phyloP scores from a whole-genome alignment of 2,113 vertebrate genomes.

The Setophaga petechia region DNA sequence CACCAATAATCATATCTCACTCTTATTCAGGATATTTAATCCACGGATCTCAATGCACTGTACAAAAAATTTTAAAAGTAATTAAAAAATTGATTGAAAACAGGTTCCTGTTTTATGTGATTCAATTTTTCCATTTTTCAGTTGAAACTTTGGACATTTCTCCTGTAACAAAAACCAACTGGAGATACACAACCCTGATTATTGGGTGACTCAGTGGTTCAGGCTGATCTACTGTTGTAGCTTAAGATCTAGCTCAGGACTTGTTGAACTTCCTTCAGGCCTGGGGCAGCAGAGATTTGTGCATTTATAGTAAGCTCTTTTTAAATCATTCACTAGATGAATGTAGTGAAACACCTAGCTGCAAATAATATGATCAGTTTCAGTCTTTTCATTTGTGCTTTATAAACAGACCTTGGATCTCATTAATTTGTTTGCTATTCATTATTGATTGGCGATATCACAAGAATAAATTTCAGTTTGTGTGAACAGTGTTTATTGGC shows the following conservation, averaged over 20 bases:
- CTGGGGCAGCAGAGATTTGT: background rate
- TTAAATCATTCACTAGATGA: background rate
- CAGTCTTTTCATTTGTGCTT: background rate
- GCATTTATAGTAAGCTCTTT: background rate
- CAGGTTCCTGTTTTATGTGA: background rate
- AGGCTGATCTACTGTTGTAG: too few species aligned
- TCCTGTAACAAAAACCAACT: background rate
- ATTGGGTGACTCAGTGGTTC: background rate
- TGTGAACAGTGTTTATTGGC: background rate
- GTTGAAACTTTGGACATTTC: background rate
- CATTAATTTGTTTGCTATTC: constrained; percentile 11
- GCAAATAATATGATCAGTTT: constrained; percentile 6
- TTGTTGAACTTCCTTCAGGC: background rate
- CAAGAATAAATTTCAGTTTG: background rate
- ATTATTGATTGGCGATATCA: background rate
- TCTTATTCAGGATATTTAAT: background rate
- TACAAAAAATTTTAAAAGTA: background rate
- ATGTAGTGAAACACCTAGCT: background rate
- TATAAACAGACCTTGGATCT: constrained; percentile 12
- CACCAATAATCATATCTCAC: background rate
- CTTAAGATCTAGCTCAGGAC: background rate
- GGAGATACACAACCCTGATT: background rate
- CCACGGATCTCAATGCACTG: background rate
- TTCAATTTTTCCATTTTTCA: background rate
- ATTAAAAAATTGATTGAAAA: background rate